These are phyloP conservation scores for Chymomyza amoena DNA, from an alignment of 2,888 invertebrate species.

Conservation along the genomic window DNA sequence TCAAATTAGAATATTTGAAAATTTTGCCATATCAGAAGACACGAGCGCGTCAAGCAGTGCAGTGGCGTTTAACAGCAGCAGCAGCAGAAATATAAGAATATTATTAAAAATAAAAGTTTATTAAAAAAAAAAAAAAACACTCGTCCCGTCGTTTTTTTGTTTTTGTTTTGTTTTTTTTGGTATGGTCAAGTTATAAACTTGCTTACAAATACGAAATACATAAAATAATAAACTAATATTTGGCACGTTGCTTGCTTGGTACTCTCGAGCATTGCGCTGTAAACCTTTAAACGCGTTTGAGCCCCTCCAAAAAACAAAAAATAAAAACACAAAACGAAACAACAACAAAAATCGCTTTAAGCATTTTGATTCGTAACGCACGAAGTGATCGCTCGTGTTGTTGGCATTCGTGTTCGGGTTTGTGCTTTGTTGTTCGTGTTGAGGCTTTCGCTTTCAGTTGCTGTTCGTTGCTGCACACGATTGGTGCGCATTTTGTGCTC, in stretches of 20 bases:
- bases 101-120: neutral
- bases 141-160: too few relatives aligned
- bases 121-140: constrained; percentile 22
- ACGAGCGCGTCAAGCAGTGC: neutral
- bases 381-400: constrained; percentile 26
- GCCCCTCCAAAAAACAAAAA: neutral
- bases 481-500: constrained; percentile 52
- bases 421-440: constrained; percentile 42
- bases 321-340: neutral
- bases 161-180: too few relatives aligned
- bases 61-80: constrained; percentile 5
- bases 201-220: constrained; percentile 21
- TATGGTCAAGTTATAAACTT: neutral
- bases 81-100: neutral
- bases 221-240: constrained; percentile 58
- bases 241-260: constrained; percentile 40
- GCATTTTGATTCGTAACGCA: constrained; percentile 23
- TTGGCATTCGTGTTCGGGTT: constrained; percentile 38
- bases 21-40: neutral
- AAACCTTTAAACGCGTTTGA: constrained; percentile 12
- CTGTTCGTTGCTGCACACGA: constrained; percentile 74
- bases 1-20: neutral
- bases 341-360: neutral
- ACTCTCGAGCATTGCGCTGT: neutral
- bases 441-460: constrained; percentile 76